Evolutionary conservation across 2,797 vertebrate genomes (phyloP), one percentile per base, ranked within the genome.

Genomic region (Falco naumanni): DNA sequence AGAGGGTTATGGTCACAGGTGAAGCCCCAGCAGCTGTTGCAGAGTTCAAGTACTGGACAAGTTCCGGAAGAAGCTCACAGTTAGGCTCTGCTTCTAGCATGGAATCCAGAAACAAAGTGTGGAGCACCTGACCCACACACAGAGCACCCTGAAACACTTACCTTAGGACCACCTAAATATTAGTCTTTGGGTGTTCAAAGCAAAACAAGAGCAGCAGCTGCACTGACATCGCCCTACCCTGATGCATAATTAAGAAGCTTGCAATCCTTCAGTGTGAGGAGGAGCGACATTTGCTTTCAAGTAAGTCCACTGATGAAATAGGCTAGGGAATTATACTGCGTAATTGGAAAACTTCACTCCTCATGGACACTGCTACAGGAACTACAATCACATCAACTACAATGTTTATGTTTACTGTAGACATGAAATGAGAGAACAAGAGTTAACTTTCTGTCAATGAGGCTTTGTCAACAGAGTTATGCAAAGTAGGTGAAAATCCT

Each of bases 171-270:
- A 50, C 48, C 48, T 24, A 33, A 78, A 79, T 5, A 50, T 2
- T 13, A 5, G 16, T 43, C n/a, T 28, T 7, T 3, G 12, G 12
- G 21, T 19, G 5, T 11, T 48, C 21, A 45, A 63, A 66, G 53
- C 37, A 57, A 59, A 61, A 48, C 16, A 43, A 14, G 31, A 56
- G 12, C 10, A 71, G 43, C 56, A 84, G 25, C 48, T 63, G 11
- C 33, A 20, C 29, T 45, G 47, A 45, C 31, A 47, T 22, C 16
- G 21, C 21, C 34, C 50, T 21, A 17, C 3, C 17, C 26, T 0
- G 0, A 1, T 0, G 51, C 29, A 65, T 8, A 48, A 61, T 17
- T 39, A 43, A 76, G 71, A 4, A 45, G 10, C 2, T 68, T 11
- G 21, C 4, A 57, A 10, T n/a, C 48, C n/a, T 76, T 20, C 34